These are phyloP conservation scores for Lasiurus cinereus DNA, from an alignment of 2,113 vertebrate genomes.

Conservation along the genomic window DNA sequence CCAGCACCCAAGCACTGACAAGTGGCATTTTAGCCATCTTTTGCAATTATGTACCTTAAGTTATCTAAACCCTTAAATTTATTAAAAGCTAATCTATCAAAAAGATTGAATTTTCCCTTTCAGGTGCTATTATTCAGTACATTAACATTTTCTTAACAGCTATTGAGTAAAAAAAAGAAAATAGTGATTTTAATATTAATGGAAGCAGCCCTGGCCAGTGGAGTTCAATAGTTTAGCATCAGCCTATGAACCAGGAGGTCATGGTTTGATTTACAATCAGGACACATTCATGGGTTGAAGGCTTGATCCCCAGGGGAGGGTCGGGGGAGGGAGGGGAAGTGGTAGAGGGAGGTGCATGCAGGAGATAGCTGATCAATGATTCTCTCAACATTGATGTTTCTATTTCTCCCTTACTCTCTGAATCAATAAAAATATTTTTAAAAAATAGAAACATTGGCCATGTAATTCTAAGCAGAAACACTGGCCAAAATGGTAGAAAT, in stretches of 20 bases:
- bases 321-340: no score
- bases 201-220: background rate
- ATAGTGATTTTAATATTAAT: constrained; percentile 30
- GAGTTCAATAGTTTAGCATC: no score
- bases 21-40: background rate
- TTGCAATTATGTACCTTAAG: background rate
- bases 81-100: constrained; percentile 47
- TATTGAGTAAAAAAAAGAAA: constrained; percentile 46
- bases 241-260: no score
- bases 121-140: background rate
- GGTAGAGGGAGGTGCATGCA: no score
- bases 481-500: background rate
- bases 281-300: no score
- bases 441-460: background rate
- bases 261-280: no score
- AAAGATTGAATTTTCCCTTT: constrained; percentile 18
- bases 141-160: background rate
- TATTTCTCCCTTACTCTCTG: no score
- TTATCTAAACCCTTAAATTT: constrained; percentile 44
- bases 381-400: no score
- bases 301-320: no score
- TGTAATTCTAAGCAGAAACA: constrained; percentile 59
- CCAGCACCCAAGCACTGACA: background rate
- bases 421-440: no score
- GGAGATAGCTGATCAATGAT: no score